Evolutionary conservation across 2,797 vertebrate species (phyloP).

Genomic region (Sebastes goodei): DNA sequence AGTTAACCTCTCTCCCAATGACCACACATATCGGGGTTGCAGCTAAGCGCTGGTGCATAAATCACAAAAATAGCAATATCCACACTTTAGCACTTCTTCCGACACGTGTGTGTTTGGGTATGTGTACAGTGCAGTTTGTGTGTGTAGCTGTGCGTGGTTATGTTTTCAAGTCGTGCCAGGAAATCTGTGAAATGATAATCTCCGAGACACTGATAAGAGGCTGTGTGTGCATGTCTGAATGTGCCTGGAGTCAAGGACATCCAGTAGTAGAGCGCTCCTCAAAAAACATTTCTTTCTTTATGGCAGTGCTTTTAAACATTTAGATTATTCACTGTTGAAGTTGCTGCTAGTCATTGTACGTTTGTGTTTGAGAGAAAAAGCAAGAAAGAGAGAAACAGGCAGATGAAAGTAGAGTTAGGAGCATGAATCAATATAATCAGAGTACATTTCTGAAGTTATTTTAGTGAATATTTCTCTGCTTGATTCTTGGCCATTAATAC

Average conservation of each 20-base stretch:
- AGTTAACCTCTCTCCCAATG: slow-evolving; percentile 50
- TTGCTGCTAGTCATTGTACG: neutral
- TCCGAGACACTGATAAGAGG: slow-evolving; percentile 39
- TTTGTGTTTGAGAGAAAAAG: too few relatives aligned
- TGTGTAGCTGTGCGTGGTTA: neutral
- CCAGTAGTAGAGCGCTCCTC: neutral
- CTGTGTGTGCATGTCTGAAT: slow-evolving; percentile 14
- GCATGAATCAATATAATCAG: too few relatives aligned
- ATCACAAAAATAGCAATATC: slow-evolving; percentile 48
- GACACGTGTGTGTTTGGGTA: neutral
- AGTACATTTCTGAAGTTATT: too few relatives aligned
- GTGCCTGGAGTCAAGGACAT: slow-evolving; percentile 38
- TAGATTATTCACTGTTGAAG: neutral
- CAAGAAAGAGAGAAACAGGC: too few relatives aligned
- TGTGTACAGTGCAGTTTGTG: neutral
- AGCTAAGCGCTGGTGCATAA: slow-evolving; percentile 11
- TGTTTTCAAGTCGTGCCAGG: slow-evolving; percentile 12
- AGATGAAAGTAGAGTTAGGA: too few relatives aligned
- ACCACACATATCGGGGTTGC: slow-evolving; percentile 9
- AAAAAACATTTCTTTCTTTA: neutral
- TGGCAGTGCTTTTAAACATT: neutral
- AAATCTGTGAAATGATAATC: slow-evolving; percentile 31
- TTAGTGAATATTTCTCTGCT: too few relatives aligned
- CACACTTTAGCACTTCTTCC: slow-evolving; percentile 15
- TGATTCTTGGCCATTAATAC: too few relatives aligned